phyloP scores from a whole-genome alignment of 2,113 vertebrate genomes.

The Calyptommatus sinebrachiatus region DNA sequence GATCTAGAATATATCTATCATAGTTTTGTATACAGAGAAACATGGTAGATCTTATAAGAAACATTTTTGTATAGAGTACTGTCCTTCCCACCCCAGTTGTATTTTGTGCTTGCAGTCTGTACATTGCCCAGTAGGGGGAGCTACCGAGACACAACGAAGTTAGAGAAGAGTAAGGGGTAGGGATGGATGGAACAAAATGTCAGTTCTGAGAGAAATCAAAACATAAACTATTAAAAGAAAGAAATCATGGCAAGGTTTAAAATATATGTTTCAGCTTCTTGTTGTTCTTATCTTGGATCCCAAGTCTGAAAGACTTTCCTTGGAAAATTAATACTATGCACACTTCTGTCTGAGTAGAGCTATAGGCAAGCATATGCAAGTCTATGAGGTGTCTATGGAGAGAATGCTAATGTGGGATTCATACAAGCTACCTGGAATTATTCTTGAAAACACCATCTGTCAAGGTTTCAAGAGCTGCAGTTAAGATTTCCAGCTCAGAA shows the following conservation, averaged over 20 bases:
- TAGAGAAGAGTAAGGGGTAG: neutral
- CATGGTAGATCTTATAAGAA: neutral
- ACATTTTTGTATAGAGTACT: neutral
- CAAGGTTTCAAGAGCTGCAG: slow-evolving; percentile 57
- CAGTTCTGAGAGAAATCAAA: neutral
- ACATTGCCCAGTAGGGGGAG: slow-evolving; percentile 75
- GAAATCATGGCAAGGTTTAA: neutral
- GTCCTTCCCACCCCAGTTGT: slow-evolving; percentile 13
- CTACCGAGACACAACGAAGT: slow-evolving; percentile 36
- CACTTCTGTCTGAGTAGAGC: neutral
- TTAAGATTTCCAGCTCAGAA: slow-evolving; percentile 28
- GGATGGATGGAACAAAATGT: neutral
- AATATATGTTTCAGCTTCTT: neutral
- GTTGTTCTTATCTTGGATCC: neutral
- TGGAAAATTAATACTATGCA: neutral
- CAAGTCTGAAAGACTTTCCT: neutral
- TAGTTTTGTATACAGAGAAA: slow-evolving; percentile 5
- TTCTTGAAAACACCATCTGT: slow-evolving; percentile 62
- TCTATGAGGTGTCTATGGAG: slow-evolving; percentile 45
- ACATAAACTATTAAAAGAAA: slow-evolving; percentile 20
- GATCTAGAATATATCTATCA: neutral
- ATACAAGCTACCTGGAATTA: slow-evolving; percentile 55
- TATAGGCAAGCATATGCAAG: neutral
- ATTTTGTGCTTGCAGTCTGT: slow-evolving; percentile 50
- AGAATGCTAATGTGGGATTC: slow-evolving; percentile 54